phyloP scores from a whole-genome alignment of 1,140 invertebrate genomes.

The Cydia splendana region DNA sequence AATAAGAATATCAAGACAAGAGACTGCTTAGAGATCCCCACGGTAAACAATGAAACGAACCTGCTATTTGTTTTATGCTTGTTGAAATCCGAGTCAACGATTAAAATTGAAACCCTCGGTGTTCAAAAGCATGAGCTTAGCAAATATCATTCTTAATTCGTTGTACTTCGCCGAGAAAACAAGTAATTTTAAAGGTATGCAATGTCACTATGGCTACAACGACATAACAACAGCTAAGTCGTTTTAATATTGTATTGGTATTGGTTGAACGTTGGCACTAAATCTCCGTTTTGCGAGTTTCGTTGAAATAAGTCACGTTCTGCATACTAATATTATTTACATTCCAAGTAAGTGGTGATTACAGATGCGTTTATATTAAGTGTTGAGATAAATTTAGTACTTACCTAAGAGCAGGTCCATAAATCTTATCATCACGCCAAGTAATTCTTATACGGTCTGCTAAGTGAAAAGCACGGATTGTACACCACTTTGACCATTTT shows the following conservation, averaged over 20 bases:
- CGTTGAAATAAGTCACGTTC: conserved; percentile 11
- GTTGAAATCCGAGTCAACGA: conserved; percentile 17
- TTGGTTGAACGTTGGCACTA: conserved; percentile 12
- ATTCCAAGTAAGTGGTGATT: conserved; percentile 18
- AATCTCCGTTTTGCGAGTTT: conserved; percentile 17
- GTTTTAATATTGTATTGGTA: background rate
- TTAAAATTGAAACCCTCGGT: conserved; percentile 17
- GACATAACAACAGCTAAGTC: background rate
- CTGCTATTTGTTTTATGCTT: conserved; percentile 24
- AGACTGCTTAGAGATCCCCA: conserved; percentile 18
- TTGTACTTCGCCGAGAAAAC: background rate
- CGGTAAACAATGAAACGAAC: conserved; percentile 20
- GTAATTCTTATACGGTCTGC: background rate
- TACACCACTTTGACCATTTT: too few relatives aligned
- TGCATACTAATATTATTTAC: conserved; percentile 26
- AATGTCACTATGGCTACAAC: background rate
- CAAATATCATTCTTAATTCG: background rate
- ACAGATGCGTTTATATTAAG: conserved; percentile 14
- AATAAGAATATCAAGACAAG: conserved; percentile 30
- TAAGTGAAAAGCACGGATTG: background rate
- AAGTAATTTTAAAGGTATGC: background rate
- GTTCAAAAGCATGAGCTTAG: conserved; percentile 15
- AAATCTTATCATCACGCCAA: background rate
- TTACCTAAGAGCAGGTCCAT: background rate
- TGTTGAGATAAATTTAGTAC: background rate